Evolutionary conservation across 2,888 invertebrate species (phyloP).

Genomic region (Caenorhabditis sp.): DNA sequence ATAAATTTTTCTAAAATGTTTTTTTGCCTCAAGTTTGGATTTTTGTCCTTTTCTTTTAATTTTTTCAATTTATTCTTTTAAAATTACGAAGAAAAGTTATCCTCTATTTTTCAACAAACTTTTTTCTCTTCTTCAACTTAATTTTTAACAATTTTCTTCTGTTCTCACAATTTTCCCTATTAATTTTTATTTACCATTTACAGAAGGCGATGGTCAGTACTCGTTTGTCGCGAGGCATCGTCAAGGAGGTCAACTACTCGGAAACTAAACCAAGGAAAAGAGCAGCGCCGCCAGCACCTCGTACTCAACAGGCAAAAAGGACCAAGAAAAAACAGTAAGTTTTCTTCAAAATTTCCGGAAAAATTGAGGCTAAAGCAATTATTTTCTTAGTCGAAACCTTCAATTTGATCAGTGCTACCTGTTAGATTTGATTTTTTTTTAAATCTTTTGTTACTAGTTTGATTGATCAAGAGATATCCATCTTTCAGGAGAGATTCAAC

Average conservation of each 20-base stretch:
- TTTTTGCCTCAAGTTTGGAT: too few species aligned
- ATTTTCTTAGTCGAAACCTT: too few species aligned
- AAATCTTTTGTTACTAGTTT: too few species aligned
- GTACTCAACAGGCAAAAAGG: background rate
- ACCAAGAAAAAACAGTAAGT: background rate
- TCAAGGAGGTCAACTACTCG: constrained; percentile 14
- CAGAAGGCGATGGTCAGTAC: constrained; percentile 28
- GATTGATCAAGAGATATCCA: background rate
- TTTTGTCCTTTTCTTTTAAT: too few species aligned
- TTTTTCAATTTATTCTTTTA: too few species aligned
- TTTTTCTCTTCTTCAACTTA: background rate
- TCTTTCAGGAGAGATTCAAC: background rate
- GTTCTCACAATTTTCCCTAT: too few species aligned
- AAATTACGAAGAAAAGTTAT: too few species aligned
- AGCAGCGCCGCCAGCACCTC: background rate
- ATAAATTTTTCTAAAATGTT: too few species aligned
- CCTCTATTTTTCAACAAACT: background rate
- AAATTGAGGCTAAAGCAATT: too few species aligned
- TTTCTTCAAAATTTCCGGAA: too few species aligned
- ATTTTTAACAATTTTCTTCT: background rate
- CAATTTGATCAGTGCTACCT: too few species aligned
- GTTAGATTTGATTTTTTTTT: too few species aligned
- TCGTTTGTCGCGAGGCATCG: constrained; percentile 2
- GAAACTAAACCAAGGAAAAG: constrained; percentile 11
- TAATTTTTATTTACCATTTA: background rate